Percentiles rank a stretch among this genome's conserved stretches.
Conservation (phyloP, 2,888 invertebrate genomes). For the Tholera decimalis region DNA sequence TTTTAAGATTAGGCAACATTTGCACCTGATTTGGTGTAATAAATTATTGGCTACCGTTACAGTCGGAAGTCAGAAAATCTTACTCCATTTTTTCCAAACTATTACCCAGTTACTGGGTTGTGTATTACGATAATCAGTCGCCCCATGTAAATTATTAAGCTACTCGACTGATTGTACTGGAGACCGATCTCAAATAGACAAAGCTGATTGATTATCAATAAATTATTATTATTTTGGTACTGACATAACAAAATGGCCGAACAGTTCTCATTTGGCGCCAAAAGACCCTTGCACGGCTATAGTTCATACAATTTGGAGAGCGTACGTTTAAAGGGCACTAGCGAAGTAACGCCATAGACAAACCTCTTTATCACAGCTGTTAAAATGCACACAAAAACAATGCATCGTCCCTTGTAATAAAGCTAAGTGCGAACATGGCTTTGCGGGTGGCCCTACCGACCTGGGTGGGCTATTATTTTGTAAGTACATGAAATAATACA, state of each 20-base stretch:
- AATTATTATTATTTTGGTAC: no score
- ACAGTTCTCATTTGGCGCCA: not conserved
- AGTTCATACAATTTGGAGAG: conserved; percentile 59
- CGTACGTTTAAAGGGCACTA: conserved; percentile 65
- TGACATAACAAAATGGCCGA: not conserved
- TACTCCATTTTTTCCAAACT: not conserved
- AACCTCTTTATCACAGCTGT: conserved; percentile 90
- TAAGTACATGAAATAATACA: not conserved
- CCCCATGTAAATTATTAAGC: not conserved
- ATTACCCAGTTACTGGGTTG: not conserved
- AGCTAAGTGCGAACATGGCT: conserved; percentile 88
- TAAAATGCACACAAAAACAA: conserved; percentile 86
- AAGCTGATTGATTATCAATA: no score
- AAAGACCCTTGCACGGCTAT: conserved; percentile 7
- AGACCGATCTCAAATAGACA: no score
- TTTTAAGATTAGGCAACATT: not conserved
- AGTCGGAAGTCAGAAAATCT: not conserved
- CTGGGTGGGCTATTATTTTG: not conserved
- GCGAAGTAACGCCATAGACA: conserved; percentile 83
- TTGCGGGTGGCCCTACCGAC: conserved; percentile 53
- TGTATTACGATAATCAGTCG: not conserved
- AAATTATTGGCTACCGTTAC: no score
- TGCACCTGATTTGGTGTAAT: no score
- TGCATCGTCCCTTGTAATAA: conserved; percentile 87
- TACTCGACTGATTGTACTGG: no score